Percentiles rank a stretch among this genome's conserved stretches.
phyloP scores from a whole-genome alignment of 2,888 invertebrate species.

The Drosophila neonasuta region DNA sequence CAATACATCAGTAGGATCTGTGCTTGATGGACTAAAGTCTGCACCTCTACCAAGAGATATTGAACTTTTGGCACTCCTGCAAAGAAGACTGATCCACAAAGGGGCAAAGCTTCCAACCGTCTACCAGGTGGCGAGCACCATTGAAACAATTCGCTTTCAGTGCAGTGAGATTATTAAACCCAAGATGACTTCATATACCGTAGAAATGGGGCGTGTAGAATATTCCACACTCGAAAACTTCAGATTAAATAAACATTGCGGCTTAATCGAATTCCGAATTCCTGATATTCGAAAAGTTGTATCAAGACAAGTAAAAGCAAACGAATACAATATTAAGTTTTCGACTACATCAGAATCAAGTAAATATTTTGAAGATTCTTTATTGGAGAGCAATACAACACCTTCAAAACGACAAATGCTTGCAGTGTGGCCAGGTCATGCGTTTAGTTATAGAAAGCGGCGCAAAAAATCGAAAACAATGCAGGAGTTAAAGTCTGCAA shows the following conservation, averaged over 20 bases:
- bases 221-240: not conserved
- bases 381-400: not conserved
- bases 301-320: not conserved
- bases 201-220: not conserved
- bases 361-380: not conserved
- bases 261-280: conserved; percentile 50
- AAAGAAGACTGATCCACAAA: not conserved
- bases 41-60: not conserved
- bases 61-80: conserved; percentile 1
- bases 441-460: conserved; percentile 17
- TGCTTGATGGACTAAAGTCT: not conserved
- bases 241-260: not conserved
- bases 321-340: too few species aligned
- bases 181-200: conserved; percentile 24
- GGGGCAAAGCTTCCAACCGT: not conserved
- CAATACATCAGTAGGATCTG: too few species aligned
- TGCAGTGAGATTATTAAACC: conserved; percentile 23
- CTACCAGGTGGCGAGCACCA: not conserved
- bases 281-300: conserved; percentile 41
- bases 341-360: not conserved
- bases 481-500: conserved; percentile 11
- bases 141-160: conserved; percentile 16
- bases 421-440: conserved; percentile 49
- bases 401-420: not conserved
- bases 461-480: conserved; percentile 16